A percentile compares a stretch with the other conserved stretches of the same genome.
These are phyloP conservation scores for Leptinotarsa texana DNA, from an alignment of 1,140 invertebrate genomes.

Conservation along the genomic window DNA sequence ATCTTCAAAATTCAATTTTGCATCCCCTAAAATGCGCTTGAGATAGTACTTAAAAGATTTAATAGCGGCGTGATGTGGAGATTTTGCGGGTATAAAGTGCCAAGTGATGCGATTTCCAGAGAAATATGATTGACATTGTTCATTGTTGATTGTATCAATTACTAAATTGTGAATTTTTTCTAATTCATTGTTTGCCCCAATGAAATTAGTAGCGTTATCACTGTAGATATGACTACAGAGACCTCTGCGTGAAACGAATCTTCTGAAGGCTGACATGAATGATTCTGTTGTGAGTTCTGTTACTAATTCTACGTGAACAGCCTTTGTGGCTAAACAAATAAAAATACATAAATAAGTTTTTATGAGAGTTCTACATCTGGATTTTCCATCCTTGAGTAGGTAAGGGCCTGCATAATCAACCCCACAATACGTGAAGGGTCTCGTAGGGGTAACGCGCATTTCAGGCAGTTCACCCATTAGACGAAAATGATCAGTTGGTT, in stretches of 20 bases:
- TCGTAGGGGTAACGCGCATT: conserved; percentile 33
- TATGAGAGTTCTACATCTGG: conserved; percentile 20
- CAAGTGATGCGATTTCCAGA: conserved; percentile 34
- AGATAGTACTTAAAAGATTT: conserved; percentile 36
- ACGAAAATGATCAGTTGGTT: conserved; percentile 5
- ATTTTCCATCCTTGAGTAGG: conserved; percentile 31
- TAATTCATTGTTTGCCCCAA: not conserved
- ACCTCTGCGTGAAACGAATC: conserved; percentile 29
- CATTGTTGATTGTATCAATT: not conserved
- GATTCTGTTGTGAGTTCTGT: conserved; percentile 37
- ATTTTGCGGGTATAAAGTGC: conserved; percentile 51
- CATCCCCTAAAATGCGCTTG: conserved; percentile 29
- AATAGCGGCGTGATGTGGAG: conserved; percentile 47
- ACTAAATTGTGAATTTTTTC: not conserved
- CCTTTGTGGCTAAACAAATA: conserved; percentile 47
- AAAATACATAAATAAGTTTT: conserved; percentile 50
- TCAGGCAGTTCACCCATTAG: conserved; percentile 51
- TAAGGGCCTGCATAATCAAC: conserved; percentile 47
- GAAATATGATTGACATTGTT: not conserved
- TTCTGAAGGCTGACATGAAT: conserved; percentile 21
- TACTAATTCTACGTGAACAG: conserved; percentile 52
- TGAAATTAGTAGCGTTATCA: conserved; percentile 40
- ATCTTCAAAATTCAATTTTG: conserved; percentile 39
- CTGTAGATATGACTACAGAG: conserved; percentile 40
- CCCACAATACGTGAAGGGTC: conserved; percentile 37